Conservation (phyloP, 2,113 vertebrate genomes). For the Leucosticte australis region DNA sequence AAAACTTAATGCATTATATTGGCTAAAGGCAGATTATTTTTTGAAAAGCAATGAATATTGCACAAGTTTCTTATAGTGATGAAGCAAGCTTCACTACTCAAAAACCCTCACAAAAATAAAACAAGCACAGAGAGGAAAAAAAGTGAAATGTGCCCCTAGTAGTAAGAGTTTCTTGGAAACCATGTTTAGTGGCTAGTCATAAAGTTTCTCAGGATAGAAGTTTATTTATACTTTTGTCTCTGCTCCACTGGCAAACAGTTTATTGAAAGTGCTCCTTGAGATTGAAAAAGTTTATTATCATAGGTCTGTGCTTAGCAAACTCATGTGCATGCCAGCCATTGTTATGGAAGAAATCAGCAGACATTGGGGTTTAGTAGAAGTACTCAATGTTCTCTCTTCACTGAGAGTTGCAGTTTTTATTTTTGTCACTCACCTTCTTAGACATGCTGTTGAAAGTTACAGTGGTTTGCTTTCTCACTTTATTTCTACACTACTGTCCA, state of each 20-base stretch:
- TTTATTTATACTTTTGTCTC: not conserved
- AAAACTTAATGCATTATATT: slow-evolving; percentile 29
- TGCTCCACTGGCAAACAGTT: not conserved
- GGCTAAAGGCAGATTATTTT: slow-evolving; percentile 15
- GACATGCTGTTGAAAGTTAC: not conserved
- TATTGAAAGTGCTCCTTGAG: not conserved
- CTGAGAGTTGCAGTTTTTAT: not conserved
- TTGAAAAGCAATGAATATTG: slow-evolving; percentile 19
- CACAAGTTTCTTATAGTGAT: not conserved
- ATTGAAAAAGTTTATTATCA: not conserved
- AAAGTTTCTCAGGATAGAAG: not conserved
- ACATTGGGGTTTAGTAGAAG: not conserved
- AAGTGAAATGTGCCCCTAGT: not conserved
- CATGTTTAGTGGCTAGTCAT: not conserved
- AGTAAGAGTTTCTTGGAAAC: not conserved
- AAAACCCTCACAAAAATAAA: not conserved
- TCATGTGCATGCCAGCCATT: not conserved
- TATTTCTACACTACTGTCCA: not conserved
- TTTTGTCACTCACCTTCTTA: not conserved
- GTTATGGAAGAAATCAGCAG: not conserved
- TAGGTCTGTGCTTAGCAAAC: not conserved
- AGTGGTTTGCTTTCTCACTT: not conserved
- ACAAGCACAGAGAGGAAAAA: not conserved
- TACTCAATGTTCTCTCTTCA: not conserved
- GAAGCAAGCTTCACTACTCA: not conserved